These are phyloP conservation scores for Geococcyx californianus DNA, from an alignment of 2,113 vertebrate genomes.

Conservation along the genomic window DNA sequence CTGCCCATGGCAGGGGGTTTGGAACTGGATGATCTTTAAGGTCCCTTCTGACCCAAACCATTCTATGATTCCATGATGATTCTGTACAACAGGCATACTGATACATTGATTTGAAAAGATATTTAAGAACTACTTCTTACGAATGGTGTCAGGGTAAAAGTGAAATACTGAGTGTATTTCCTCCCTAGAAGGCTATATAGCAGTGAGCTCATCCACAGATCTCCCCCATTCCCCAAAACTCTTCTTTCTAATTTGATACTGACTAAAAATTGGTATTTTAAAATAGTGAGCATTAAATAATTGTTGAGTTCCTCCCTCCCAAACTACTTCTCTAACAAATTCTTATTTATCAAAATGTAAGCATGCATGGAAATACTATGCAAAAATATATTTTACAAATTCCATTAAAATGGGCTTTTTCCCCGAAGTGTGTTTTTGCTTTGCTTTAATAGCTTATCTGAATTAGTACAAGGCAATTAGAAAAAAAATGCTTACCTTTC, in stretches of 20 bases:
- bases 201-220: not conserved
- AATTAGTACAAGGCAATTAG: not conserved
- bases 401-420: too few relatives aligned
- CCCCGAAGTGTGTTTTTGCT: not conserved
- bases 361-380: not conserved
- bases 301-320: fast-evolving
- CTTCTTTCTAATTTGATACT: not conserved
- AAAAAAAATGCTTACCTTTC: constrained; percentile 80
- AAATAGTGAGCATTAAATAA: not conserved
- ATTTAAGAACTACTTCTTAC: not conserved
- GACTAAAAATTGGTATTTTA: not conserved
- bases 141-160: not conserved
- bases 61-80: too few relatives aligned
- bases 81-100: not conserved
- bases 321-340: not conserved
- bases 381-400: not conserved
- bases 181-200: not conserved
- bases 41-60: too few relatives aligned
- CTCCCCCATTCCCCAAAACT: not conserved
- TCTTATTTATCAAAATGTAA: not conserved
- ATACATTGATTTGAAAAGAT: not conserved
- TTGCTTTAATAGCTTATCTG: not conserved
- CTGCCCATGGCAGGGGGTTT: too few relatives aligned
- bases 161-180: not conserved
- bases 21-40: too few relatives aligned